Conservation (phyloP, 2,797 vertebrate genomes). For the Australoheros facetus region DNA sequence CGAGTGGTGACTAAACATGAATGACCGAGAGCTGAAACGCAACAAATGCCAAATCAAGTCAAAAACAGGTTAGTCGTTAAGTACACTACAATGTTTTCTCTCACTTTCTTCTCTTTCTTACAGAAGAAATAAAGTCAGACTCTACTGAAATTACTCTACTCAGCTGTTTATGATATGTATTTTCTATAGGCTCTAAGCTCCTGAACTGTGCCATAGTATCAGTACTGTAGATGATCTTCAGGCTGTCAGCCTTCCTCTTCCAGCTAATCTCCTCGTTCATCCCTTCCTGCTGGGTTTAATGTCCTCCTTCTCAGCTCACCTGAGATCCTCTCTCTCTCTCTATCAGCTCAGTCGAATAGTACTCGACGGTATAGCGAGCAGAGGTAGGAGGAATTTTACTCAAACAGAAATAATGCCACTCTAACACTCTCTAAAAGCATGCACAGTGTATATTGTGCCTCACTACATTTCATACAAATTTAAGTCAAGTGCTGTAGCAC, state of each 20-base stretch:
- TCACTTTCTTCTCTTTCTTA: neutral
- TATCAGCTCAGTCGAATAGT: constrained; percentile 29
- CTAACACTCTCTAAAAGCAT: constrained; percentile 30
- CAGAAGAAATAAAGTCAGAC: neutral
- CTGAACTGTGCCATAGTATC: constrained; percentile 5
- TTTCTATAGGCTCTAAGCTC: constrained; percentile 7
- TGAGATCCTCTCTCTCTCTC: constrained; percentile 38
- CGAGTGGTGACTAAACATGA: neutral
- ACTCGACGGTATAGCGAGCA: constrained; percentile 28
- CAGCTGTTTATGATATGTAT: neutral
- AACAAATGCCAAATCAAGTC: neutral
- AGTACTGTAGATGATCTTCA: constrained; percentile 49
- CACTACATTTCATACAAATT: constrained; percentile 32
- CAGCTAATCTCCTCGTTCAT: constrained; percentile 66
- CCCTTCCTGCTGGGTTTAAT: constrained; percentile 66
- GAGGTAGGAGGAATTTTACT: constrained; percentile 48
- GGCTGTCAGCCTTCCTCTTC: constrained; percentile 57
- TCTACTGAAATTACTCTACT: neutral
- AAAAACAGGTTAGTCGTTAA: neutral
- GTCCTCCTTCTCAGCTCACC: constrained; percentile 61
- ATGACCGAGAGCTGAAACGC: neutral
- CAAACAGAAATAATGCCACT: constrained; percentile 49
- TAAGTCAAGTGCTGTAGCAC: constrained; percentile 33
- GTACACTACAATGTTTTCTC: neutral
- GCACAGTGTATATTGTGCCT: constrained; percentile 23